phyloP scores from a whole-genome alignment of 2,888 invertebrate species.

The Hirtodrosophila duncani region DNA sequence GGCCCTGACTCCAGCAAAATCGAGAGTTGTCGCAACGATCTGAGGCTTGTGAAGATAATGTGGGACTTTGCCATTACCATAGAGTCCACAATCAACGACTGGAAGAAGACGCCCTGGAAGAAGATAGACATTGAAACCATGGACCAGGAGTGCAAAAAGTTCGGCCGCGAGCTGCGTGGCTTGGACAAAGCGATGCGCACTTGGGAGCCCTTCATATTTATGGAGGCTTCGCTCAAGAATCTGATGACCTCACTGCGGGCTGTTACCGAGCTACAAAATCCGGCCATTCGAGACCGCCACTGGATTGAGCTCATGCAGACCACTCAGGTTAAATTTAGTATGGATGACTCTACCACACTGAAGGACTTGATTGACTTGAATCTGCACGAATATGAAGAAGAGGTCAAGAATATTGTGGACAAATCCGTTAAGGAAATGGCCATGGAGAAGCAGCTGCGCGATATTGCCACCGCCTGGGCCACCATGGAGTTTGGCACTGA shows the following conservation, averaged over 20 bases:
- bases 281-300: slow-evolving; percentile 94
- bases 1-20: slow-evolving; percentile 90
- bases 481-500: slow-evolving; percentile 89
- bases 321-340: slow-evolving; percentile 84
- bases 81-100: slow-evolving; percentile 89
- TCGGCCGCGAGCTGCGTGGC: slow-evolving; percentile 89
- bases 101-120: slow-evolving; percentile 96
- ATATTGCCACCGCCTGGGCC: slow-evolving; percentile 90
- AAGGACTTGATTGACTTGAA: slow-evolving; percentile 91
- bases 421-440: slow-evolving; percentile 97
- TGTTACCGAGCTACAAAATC: slow-evolving; percentile 95
- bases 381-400: slow-evolving; percentile 95
- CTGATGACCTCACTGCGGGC: slow-evolving; percentile 95
- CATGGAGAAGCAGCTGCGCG: slow-evolving; percentile 96
- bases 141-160: slow-evolving; percentile 96
- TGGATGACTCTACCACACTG: slow-evolving; percentile 85
- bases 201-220: slow-evolving; percentile 88
- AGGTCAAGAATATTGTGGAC: slow-evolving; percentile 96
- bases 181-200: slow-evolving; percentile 89
- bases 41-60: slow-evolving; percentile 86
- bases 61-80: slow-evolving; percentile 95
- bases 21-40: slow-evolving; percentile 86
- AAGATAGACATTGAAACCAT: slow-evolving; percentile 95
- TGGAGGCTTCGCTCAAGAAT: slow-evolving; percentile 92
- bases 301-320: slow-evolving; percentile 96